Base-by-base conservation (phyloP, 2,797 vertebrate species). In the Paramormyrops hopkinsi region DNA sequence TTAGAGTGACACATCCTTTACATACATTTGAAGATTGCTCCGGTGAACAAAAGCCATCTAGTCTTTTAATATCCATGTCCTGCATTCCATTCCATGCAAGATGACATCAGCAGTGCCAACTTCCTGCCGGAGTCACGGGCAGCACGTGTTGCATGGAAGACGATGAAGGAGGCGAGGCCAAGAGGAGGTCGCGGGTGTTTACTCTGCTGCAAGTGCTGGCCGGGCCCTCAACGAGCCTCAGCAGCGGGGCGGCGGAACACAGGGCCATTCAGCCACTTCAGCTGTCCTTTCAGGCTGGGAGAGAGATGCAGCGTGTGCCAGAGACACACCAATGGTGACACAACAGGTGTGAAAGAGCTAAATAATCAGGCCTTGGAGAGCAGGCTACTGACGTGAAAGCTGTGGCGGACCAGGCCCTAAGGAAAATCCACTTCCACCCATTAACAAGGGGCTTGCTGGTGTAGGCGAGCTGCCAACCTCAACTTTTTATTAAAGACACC, bases 191-290 rank as follows among this genome's bases (percentile, higher is more conserved):
- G 44, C 54, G 17, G 59, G 19, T 86, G 85, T 87, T 87, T 79
- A 76, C 84, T 79, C 86, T 62, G 53, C 53, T 37, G 7, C 19
- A 29, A 87, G 89, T 50, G 19, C 33, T 4, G n/a, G 9, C 89
- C n/a, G 9, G 73, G 37, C 51, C 37, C 65, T 50, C 1, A 2
- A 12, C 44, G 50, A 79, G 85, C n/a, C 41, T 29, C 7, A 4
- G n/a, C 86, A 50, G 50, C 22, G 19, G 69, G 33, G n/a, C 19
- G 4, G 48, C 73, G 48, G 37, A 48, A 87, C 73, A 82, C 89
- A 90, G 53, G 76, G 44, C 69, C 53, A 62, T 76, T 87, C 37
- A 59, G 48, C 86, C 86, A 50, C 88, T 65, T 85, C n/a, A 89
- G 56, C 41, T 87, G 85, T 22, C 33, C 25, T 56, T 59, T 56